Base-by-base conservation (phyloP, 1,140 invertebrate species). In the Brachystomella parvula region DNA sequence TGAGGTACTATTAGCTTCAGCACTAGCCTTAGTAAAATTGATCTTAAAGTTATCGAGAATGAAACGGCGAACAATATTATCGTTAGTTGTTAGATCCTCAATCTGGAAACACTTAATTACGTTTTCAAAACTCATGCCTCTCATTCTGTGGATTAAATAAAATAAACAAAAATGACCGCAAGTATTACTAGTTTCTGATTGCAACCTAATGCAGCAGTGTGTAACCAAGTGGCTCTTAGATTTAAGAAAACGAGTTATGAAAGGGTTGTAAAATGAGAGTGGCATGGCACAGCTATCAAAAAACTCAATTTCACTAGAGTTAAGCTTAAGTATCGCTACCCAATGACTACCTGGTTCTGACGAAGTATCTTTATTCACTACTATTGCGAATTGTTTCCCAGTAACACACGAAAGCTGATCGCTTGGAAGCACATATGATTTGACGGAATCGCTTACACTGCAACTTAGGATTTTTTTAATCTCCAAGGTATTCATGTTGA, bases 211-310 rank as follows among this genome's bases (percentile, higher is more conserved):
- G 6, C n/a, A 3, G 21, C n/a, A n/a, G n/a, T n/a, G n/a, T n/a
- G n/a, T n/a, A n/a, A n/a, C n/a, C n/a, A n/a, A n/a, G 17, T 39
- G 2, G 31, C 15, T 35, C 19, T 26, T 44, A 12, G 31, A 39
- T 26, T 24, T n/a, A 59, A 32, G 60, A 64, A 68, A 0, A 21
- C 21, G 31, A 68, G 56, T n/a, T 58, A n/a, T n/a, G n/a, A n/a
- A 3, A 28, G 24, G 15, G 3, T n/a, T 35, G 47, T 65, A 69
- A 32, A 39, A 57, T n/a, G 17, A 26, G 6, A 62, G 15, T 21
- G 33, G 31, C 32, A 62, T 24, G 1, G 31, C 63, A 28, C 60
- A 61, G 30, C 58, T 62, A 21, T 69, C 67, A 63, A 69, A 69
- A 62, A 69, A 69, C 12, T 69, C 67, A 0, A 69, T 3, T 39